Base-by-base conservation (phyloP, 2,797 vertebrate species). In the Scyliorhinus canicula region DNA sequence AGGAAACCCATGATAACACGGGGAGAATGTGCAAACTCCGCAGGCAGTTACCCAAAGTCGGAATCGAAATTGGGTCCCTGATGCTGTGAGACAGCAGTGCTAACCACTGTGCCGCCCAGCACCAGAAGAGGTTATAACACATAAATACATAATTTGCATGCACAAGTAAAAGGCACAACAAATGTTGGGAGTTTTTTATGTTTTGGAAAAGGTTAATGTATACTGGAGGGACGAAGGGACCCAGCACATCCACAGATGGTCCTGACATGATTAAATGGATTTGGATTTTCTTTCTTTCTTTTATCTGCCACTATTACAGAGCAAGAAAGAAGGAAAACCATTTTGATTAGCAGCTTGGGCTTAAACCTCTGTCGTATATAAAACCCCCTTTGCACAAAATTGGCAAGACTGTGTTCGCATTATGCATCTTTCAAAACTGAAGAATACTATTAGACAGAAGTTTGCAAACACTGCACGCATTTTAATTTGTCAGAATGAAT, bases 391-490 rank as follows among this genome's bases (percentile, higher is more conserved):
- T 47, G 44, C 91, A 93, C 44, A 71, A 50, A 69, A 11, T 93
- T 93, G 93, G 93, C 93, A 93, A 93, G 91, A 93, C 44, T 50
- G 4, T 93, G 65, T 67, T 35, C 50, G 63, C 44, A 50, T 69
- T 93, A 69, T 14, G 26, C 65, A 93, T 69, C 91, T 93, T 93
- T 69, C 65, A 93, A 93, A 93, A 93, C 40, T 57, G 63, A 93
- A 69, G 63, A 69, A 93, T 26, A 50, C 60, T 28, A 93, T 71
- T 71, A 93, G 93, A 71, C 63, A 31, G 60, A 71, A 93, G 93
- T 93, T 93, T 93, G 93, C 93, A 93, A 93, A 93, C 60, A 93
- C 40, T 31, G 65, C 12, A 50, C 26, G 93, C 63, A 93, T 93
- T 69, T 93, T 50, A 93, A 93, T 93, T 93, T 47, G 93, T 63